Evolutionary conservation across 2,113 vertebrate genomes (phyloP), one percentile per base, ranked within the genome.

Genomic region (Cinclus cinclus): DNA sequence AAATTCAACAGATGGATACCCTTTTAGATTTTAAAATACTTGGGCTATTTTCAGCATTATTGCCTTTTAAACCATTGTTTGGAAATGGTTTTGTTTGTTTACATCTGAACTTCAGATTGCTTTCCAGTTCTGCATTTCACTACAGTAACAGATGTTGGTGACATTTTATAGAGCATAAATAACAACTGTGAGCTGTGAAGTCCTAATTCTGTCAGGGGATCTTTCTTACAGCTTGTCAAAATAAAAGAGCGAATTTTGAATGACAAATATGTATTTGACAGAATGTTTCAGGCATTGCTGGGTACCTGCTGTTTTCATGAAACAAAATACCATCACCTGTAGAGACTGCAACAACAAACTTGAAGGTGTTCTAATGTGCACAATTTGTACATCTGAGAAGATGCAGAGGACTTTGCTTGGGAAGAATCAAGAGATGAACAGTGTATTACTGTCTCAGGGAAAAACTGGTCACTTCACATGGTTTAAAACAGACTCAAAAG

Each of bases 141-240:
- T 76, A 7, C 0, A 1, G 12, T 44, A 78, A 42, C 92, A 95
- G 73, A 85, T 97, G 90, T 70, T 88, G 39, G 68, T 97, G 71
- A 87, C 89, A 92, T 83, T 90, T 88, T 81, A 77, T 33, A 59
- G 71, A 90, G 35, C 68, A 63, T 89, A 94, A 95, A 83, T 95
- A 97, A 89, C 92, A 94, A 55, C 92, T 94, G 82, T 86, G 56
- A 90, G 39, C 44, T 90, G 21, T 39, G 71, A 90, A 94, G 69
- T 80, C 56, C 11, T 86, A 46, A 89, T 93, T 89, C 79, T 86
- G 71, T 69, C 47, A 80, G 50, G 55, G 69, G 42, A 89, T 86
- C 44, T 47, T 80, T 93, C 80, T 77, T 93, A 47, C 76, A 81
- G 39, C 75, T 86, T 70, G 23, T 85, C 58, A 90, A 74, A 86